Conservation (phyloP, 2,113 vertebrate species). For the Pteropus alecto region DNA sequence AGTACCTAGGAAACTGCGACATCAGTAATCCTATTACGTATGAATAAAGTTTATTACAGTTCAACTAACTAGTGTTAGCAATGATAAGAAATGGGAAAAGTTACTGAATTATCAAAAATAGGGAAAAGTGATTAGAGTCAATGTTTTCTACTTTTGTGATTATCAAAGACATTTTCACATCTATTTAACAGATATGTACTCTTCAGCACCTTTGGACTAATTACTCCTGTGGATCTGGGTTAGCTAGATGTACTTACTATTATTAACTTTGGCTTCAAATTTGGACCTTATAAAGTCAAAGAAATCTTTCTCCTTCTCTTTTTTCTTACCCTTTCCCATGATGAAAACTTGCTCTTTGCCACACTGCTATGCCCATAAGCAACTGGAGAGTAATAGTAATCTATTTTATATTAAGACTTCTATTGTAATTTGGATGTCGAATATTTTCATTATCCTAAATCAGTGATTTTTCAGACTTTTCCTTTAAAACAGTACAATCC, state of each 20-base stretch:
- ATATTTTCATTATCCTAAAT: conserved; percentile 27
- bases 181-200: neutral
- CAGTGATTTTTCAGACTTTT: neutral
- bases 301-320: neutral
- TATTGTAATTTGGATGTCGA: neutral
- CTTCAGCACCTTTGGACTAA: neutral
- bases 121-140: neutral
- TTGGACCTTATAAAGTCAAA: neutral
- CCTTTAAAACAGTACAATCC: neutral
- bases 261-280: neutral
- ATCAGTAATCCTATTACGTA: neutral
- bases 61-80: neutral
- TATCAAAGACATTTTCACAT: neutral
- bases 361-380: neutral
- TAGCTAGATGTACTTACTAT: neutral
- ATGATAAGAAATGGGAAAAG: neutral
- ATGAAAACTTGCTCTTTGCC: neutral
- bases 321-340: neutral
- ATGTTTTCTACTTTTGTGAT: neutral
- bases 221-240: neutral
- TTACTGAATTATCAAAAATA: neutral
- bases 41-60: neutral
- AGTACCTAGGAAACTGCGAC: neutral
- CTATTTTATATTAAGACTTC: neutral
- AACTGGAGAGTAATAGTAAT: neutral